Conservation (phyloP, 2,888 invertebrate genomes). For the Napeogenes sylphis region DNA sequence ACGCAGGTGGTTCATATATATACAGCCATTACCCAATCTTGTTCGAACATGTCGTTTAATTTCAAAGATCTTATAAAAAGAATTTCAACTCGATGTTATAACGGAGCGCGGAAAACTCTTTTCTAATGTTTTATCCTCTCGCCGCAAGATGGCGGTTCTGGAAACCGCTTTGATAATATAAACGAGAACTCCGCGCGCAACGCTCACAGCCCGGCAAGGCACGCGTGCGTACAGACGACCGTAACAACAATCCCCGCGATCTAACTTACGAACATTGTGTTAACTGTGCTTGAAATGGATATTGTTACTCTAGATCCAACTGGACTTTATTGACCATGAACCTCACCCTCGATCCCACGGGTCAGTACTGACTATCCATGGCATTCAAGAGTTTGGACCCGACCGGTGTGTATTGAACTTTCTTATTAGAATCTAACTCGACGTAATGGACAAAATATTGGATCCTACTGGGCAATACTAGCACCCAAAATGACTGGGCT, state of each 20-base stretch:
- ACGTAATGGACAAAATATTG: slow-evolving; percentile 51
- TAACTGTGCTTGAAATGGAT: slow-evolving; percentile 67
- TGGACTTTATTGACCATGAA: slow-evolving; percentile 71
- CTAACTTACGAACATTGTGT: slow-evolving; percentile 55
- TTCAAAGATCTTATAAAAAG: too few species aligned
- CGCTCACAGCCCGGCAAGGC: slow-evolving; percentile 64
- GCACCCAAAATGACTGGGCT: slow-evolving; percentile 57
- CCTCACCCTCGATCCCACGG: slow-evolving; percentile 63
- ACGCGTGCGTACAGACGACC: slow-evolving; percentile 54
- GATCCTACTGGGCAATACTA: slow-evolving; percentile 69
- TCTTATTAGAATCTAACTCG: slow-evolving; percentile 44
- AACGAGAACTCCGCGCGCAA: slow-evolving; percentile 47
- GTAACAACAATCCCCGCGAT: slow-evolving; percentile 40
- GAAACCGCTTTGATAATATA: slow-evolving; percentile 62
- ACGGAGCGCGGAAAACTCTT: slow-evolving; percentile 42
- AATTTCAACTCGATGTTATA: slow-evolving; percentile 10
- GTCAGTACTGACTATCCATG: slow-evolving; percentile 50
- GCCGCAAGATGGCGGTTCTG: slow-evolving; percentile 57
- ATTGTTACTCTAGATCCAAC: slow-evolving; percentile 68
- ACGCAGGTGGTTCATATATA: slow-evolving; percentile 33
- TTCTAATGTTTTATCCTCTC: slow-evolving; percentile 49
- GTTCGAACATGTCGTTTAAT: slow-evolving; percentile 17
- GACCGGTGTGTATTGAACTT: slow-evolving; percentile 45
- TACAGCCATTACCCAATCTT: slow-evolving; percentile 24
- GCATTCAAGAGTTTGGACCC: slow-evolving; percentile 46